Percentiles rank a stretch among this genome's conserved stretches.
phyloP scores from a whole-genome alignment of 1,140 invertebrate species.

The Eriosoma lanigerum region DNA sequence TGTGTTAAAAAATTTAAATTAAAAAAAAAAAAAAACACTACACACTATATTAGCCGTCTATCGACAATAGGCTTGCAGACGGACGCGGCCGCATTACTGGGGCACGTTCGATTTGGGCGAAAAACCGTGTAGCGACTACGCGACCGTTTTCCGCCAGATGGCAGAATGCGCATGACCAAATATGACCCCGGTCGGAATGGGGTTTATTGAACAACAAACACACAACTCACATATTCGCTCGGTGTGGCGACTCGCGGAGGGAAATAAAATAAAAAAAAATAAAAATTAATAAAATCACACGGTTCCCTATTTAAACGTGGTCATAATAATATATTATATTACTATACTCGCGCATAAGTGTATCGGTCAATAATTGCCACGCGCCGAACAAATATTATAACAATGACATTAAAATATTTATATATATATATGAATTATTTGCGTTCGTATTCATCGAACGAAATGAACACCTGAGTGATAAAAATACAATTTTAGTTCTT shows the following conservation, averaged over 20 bases:
- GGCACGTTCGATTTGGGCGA: slow-evolving; percentile 51
- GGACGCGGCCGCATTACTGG: slow-evolving; percentile 49
- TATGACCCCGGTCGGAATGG: slow-evolving; percentile 29
- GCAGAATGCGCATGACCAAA: slow-evolving; percentile 48
- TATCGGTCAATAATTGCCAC: neutral
- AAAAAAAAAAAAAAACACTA: slow-evolving; percentile 2
- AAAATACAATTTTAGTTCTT: no score
- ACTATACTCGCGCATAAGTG: neutral
- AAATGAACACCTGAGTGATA: no score
- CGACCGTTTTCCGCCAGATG: slow-evolving; percentile 45
- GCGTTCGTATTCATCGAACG: no score
- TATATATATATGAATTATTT: no score
- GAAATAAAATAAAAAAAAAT: slow-evolving; percentile 19
- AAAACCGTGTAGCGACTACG: slow-evolving; percentile 26
- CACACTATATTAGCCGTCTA: neutral
- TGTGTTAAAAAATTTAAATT: neutral
- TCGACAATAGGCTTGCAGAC: slow-evolving; percentile 29
- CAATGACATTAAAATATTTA: neutral
- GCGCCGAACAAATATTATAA: neutral
- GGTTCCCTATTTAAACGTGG: neutral
- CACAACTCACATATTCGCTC: neutral
- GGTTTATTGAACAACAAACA: slow-evolving; percentile 51
- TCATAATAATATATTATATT: neutral
- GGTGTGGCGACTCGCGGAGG: neutral
- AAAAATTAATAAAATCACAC: no score